These are phyloP conservation scores for Lamellibrachia luymesi DNA, from an alignment of 1,140 invertebrate species.

Conservation along the genomic window DNA sequence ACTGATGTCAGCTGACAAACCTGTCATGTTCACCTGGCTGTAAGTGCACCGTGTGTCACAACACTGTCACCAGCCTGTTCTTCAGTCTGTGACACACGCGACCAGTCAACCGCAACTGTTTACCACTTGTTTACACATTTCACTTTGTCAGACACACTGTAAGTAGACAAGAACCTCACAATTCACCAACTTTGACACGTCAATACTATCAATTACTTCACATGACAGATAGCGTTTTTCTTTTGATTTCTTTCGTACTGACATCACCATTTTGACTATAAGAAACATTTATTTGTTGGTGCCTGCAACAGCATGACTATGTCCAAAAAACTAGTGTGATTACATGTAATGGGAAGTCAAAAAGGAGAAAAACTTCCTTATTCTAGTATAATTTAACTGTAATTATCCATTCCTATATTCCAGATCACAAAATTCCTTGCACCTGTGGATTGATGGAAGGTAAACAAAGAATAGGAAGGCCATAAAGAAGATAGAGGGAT, in stretches of 20 bases:
- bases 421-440: neutral
- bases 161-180: neutral
- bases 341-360: neutral
- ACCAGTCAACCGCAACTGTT: neutral
- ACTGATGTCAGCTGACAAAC: neutral
- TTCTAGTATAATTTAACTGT: neutral
- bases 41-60: neutral
- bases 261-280: neutral
- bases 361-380: neutral
- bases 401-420: neutral
- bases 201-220: neutral
- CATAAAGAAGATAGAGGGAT: too few species aligned
- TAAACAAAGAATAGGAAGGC: too few species aligned
- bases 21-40: neutral
- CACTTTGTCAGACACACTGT: neutral
- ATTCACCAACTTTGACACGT: neutral
- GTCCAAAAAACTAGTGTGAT: neutral
- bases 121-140: neutral
- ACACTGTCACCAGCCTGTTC: neutral
- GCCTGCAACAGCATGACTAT: neutral
- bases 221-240: neutral
- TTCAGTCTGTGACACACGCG: neutral
- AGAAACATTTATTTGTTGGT: neutral
- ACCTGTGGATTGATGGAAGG: too few species aligned
- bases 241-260: neutral